Evolutionary conservation across 1,140 invertebrate species (phyloP), one percentile per base, ranked within the genome.

Genomic region (Drosophila sproati): DNA sequence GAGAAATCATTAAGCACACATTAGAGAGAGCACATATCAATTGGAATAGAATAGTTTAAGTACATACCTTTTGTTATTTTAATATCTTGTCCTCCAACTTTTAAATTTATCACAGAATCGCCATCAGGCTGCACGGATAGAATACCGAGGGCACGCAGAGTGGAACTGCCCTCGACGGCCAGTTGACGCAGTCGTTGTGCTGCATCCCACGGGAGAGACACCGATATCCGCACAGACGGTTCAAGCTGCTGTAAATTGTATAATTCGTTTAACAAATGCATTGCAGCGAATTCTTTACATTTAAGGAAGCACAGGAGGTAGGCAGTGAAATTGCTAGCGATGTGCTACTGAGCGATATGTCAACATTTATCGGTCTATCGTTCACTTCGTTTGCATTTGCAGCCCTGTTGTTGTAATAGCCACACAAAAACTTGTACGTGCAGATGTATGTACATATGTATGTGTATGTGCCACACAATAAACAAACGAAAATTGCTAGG

Each of bases 81-180:
- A 74, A 97, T 95, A 93, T 97, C 96, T 92, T 96, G 96, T 62
- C 89, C 92, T 62, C 88, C 97, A 93, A 98, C 94, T 82, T 97
- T 96, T 81, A 98, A 94, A 48, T 97, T 98, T 93, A 98, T 98
- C 92, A 97, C 97, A 94, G 98, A 97, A 94, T 98, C 98, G 82
- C 97, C 98, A 94, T 99, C 97, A 81, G 99, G 95, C 94, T 99
- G 98, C 77, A 99, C 98, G 68, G 98, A 98, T 35, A 99, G 95
- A 85, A 99, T 98, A 63, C 98, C 98, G 91, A 99, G 95, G 88
- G 98, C 96, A 55, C 96, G 95, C 77, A 99, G 95, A 77, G 96
- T 96, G 64, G 96, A 94, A 91, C 97, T 97, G 77, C 98, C 97
- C 92, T 97, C 96, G 91, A 97, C 96, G 69, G 98, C 98, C 89